phyloP scores from a whole-genome alignment of 2,113 vertebrate species.

The Hypomesus transpacificus region DNA sequence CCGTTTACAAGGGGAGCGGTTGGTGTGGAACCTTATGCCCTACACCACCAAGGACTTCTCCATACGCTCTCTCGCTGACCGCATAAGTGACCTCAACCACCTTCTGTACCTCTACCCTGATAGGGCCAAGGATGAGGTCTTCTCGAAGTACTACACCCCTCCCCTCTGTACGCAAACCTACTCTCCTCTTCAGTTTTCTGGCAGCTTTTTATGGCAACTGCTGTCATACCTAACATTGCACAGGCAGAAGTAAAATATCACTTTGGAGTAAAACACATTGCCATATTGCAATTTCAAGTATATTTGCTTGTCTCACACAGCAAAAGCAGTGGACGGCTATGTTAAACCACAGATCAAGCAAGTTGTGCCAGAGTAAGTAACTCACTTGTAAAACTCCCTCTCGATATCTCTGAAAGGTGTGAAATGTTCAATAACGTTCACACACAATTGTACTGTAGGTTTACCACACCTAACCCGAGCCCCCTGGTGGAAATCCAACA shows the following conservation, averaged over 20 bases:
- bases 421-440: neutral
- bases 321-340: conserved; percentile 92
- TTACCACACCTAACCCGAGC: conserved; percentile 79
- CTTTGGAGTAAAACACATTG: neutral
- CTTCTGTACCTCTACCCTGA: conserved; percentile 95
- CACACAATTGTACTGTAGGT: conserved; percentile 65
- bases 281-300: neutral
- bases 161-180: conserved; percentile 79
- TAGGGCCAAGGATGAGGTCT: conserved; percentile 93
- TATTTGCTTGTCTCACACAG: conserved; percentile 56
- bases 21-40: conserved; percentile 99
- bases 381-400: neutral
- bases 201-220: neutral
- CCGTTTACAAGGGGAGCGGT: conserved; percentile 82
- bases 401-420: neutral
- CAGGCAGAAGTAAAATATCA: neutral
- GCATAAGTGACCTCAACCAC: conserved; percentile 94
- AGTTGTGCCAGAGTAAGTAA: conserved; percentile 96
- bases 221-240: neutral
- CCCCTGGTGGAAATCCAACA: conserved; percentile 71
- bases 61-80: conserved; percentile 95
- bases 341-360: conserved; percentile 99
- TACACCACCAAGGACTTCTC: conserved; percentile 99
- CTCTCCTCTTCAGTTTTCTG: neutral
- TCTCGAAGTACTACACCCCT: conserved; percentile 98